Evolutionary conservation across 1,140 invertebrate genomes (phyloP), one percentile per base, ranked within the genome.

Genomic region (Habropoda laboriosa): DNA sequence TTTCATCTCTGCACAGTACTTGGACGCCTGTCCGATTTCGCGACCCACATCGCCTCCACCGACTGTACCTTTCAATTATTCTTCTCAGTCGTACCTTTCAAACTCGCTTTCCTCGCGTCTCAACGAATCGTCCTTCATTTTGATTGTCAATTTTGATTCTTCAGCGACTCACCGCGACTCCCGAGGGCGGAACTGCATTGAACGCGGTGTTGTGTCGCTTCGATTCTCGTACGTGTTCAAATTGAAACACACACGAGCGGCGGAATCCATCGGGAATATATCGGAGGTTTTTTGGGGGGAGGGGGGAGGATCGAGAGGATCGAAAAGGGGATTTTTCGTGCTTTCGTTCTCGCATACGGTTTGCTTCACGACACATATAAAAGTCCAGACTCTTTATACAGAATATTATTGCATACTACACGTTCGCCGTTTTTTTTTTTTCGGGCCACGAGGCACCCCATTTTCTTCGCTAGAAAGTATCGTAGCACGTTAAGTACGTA

Each of bases 351-450:
- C 55, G 58, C 79, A 79, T 49, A 72, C 80, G 58, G 49, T 76
- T n/a, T 77, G 68, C n/a, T 71, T n/a, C 68, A 67, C 72, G 75
- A 88, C 80, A 82, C 82, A 85, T 81, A 82, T 81, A 82, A 88
- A 88, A 87, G n/a, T 86, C 82, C 86, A 80, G 73, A 81, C 51
- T 82, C 67, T 88, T 87, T 86, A 82, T 87, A 87, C 77, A 87
- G 81, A 63, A 82, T 86, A 88, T 89, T 89, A 89, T 89, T 89
- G 88, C 88, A 89, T 89, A 87, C 87, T 88, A 89, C 88, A 89
- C 86, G 87, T 87, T 87, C 61, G 79, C 83, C 74, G 58, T 57
- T 64, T 49, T 71, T 55, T 12, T 42, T 12, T 42, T 42, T 42
- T 7, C 18, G 60, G 76, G 74, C 61, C 75, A 58, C 58, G 72